Base-by-base conservation (phyloP, 1,140 invertebrate genomes). In the Drosophila suzukii region DNA sequence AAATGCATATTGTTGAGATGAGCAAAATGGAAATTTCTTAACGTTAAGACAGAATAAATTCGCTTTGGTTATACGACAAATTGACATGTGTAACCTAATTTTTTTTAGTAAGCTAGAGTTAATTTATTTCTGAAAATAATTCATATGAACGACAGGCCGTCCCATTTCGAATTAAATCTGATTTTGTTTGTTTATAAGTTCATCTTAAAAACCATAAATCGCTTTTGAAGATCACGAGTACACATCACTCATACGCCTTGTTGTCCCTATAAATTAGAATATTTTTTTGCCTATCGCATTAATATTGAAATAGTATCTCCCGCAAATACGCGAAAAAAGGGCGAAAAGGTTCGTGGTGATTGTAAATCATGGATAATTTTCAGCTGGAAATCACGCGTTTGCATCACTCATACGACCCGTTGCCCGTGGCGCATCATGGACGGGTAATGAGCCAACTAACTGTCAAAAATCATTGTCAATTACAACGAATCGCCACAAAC, bases 391-490 rank as follows among this genome's bases (percentile, higher is more conserved):
- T 70, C 46, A 38, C 32, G 36, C 46, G 32, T 34, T 38, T 54
- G 27, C 34, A 34, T 73, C 74, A 59, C 50, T 73, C 32, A 70
- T 51, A 81, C 65, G 65, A 36, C 65, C 11, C 36, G 51, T 62
- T 51, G 41, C 20, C 62, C 30, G 57, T 43, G 47, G 73, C 57
- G 46, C 68, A 59, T 57, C 54, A 60, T 71, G 58, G 75, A 32
- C 65, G 24, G 17, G 32, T 76, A 88, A 78, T 78, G 58, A 65
- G 65, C 57, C 78, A 72, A 74, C 63, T 67, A 82, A 78, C 59
- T 78, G 83, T 78, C 78, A 58, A 82, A 81, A 62, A 56, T 57
- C 41, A 65, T 75, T 62, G 46, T 62, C 81, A 62, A 60, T 72
- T 53, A 39, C 15, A 17, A 49, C 70, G 47, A 71, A 50, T n/a